These are phyloP conservation scores for Homarus gammarus DNA, from an alignment of 2,888 invertebrate species.

Conservation along the genomic window DNA sequence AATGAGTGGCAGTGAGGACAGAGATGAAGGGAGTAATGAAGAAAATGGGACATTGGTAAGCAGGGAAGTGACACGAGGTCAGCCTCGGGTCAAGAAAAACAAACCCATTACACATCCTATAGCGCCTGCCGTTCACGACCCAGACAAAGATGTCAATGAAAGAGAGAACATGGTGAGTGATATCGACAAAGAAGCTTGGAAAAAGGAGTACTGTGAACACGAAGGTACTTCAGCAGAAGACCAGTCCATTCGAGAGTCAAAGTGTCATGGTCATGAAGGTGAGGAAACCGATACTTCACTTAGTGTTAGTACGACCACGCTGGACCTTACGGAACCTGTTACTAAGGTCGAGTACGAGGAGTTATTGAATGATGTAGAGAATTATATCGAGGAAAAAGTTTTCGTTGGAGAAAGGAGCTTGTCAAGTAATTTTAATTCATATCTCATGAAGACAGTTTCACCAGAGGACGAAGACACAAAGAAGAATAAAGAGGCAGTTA, in stretches of 20 bases:
- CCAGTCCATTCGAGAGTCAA: not conserved
- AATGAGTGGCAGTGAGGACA: not conserved
- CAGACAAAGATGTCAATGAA: not conserved
- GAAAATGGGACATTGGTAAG: not conserved
- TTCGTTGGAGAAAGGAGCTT: not conserved
- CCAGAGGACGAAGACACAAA: not conserved
- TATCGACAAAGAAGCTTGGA: too few relatives aligned
- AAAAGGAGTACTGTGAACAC: not conserved
- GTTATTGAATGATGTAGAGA: slow-evolving; percentile 7
- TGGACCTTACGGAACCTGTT: slow-evolving; percentile 20
- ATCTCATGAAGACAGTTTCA: not conserved
- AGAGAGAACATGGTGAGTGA: not conserved
- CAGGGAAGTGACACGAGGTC: not conserved
- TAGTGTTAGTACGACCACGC: not conserved
- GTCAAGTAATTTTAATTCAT: not conserved
- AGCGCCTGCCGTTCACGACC: too few relatives aligned
- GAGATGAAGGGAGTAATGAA: too few relatives aligned
- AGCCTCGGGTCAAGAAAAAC: not conserved
- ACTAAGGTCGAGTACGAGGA: slow-evolving; percentile 29
- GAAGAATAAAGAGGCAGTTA: too few relatives aligned
- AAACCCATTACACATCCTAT: too few relatives aligned
- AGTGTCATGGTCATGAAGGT: not conserved
- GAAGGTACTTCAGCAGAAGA: not conserved
- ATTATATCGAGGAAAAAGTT: slow-evolving; percentile 15
- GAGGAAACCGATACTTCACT: slow-evolving; percentile 7